These are phyloP conservation scores for Florisuga fusca DNA, from an alignment of 2,797 vertebrate species.

Conservation along the genomic window DNA sequence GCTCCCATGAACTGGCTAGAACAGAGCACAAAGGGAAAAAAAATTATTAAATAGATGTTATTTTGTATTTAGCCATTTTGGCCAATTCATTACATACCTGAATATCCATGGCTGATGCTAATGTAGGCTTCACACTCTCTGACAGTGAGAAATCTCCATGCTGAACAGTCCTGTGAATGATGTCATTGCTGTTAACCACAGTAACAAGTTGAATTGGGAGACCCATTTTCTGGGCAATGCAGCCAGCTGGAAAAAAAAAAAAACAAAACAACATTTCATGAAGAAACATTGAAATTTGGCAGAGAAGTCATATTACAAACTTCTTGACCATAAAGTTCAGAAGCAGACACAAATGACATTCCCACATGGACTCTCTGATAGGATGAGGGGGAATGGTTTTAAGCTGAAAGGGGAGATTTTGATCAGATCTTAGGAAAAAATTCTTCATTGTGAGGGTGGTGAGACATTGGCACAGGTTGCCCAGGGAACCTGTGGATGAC, in stretches of 20 bases:
- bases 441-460: too few species aligned
- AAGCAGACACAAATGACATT: neutral
- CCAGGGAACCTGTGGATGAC: too few species aligned
- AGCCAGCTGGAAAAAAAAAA: conserved; percentile 81
- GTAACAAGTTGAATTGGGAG: conserved; percentile 87
- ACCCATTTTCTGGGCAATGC: conserved; percentile 89
- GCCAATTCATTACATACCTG: conserved; percentile 80
- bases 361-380: neutral
- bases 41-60: accelerated
- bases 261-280: neutral
- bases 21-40: neutral
- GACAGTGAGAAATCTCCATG: conserved; percentile 90
- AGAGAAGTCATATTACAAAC: neutral
- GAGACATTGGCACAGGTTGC: too few species aligned
- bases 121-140: conserved; percentile 74
- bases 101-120: conserved; percentile 95
- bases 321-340: neutral
- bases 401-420: too few species aligned
- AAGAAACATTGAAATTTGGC: neutral
- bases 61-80: neutral
- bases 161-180: conserved; percentile 86
- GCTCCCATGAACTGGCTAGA: neutral
- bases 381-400: too few species aligned
- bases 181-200: conserved; percentile 91
- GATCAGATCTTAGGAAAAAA: too few species aligned